Base-by-base conservation (phyloP, 2,888 invertebrate species). In the Lymantria monacha region DNA sequence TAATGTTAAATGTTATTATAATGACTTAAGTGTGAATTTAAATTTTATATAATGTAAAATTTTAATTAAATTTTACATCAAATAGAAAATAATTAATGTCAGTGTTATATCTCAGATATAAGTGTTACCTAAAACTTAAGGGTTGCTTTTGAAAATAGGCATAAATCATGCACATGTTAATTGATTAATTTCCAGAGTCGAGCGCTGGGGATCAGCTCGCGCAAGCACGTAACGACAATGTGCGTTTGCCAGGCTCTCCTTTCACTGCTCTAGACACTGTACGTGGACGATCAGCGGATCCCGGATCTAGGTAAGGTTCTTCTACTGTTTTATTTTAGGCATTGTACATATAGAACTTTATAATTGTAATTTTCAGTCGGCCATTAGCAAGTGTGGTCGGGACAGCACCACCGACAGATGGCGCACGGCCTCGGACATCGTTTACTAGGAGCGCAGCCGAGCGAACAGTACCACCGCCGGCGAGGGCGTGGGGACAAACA, bases 161-260 rank as follows among this genome's bases (percentile, higher is more conserved):
- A 22, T 22, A 22, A 22, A 5, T 22, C 22, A 22, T 22, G 22
- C 22, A 22, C 22, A 22, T 22, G 22, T 2, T 22, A 22, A 22
- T 5, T 22, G 5, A 22, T 22, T 22, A 5, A 22, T 22, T 41
- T 15, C 0, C 15, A 41, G 13, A 14, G 22, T 7, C 12, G 3
- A 14, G 13, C 40, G 44, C 48, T 9, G 52, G 55, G 0, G 74
- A 63, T 3, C 66, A 69, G 33, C 52, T 89, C 46, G 63, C 88
- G 0, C 89, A 91, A 55, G 91, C 91, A 0, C 83, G 89, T 2
- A 91, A 91, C 52, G 87, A 88, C 60, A 84, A 89, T 57, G 91
- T 91, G 2, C 82, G 87, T 0, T 63, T 88, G 0, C 87, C 89
- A 0, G 83, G 84, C 0, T 82, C 87, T 0, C 87, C 82, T 0